Evolutionary conservation across 2,113 vertebrate species (phyloP).

Genomic region (Lathamus discolor): DNA sequence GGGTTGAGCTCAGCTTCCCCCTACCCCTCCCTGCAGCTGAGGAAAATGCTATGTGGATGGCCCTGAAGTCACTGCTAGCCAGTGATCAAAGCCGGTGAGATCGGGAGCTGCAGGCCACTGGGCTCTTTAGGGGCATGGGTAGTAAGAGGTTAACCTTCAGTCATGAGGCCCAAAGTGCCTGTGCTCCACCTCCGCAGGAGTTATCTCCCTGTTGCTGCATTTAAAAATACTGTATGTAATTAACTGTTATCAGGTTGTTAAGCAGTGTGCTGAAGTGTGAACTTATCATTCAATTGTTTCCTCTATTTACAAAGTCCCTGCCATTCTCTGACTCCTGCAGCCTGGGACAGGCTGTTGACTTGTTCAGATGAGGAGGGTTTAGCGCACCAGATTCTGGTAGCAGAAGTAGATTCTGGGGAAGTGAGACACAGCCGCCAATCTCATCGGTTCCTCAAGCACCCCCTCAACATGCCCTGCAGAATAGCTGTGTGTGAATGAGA

Average conservation of each 20-base stretch:
- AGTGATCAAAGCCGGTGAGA: background rate
- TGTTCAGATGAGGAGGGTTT: slow-evolving; percentile 52
- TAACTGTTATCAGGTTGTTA: slow-evolving; percentile 71
- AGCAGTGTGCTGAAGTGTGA: slow-evolving; percentile 75
- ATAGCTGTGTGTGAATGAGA: background rate
- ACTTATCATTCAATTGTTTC: slow-evolving; percentile 73
- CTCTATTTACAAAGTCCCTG: slow-evolving; percentile 72
- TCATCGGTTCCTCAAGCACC: background rate
- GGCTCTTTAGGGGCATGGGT: background rate
- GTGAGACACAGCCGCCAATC: background rate
- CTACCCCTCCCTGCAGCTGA: background rate
- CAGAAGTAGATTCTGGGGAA: slow-evolving; percentile 16
- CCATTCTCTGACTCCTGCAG: slow-evolving; percentile 38
- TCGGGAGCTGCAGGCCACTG: background rate
- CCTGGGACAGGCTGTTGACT: slow-evolving; percentile 62
- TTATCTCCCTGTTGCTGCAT: slow-evolving; percentile 40
- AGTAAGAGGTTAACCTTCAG: background rate
- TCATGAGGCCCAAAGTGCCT: background rate
- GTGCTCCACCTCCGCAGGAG: background rate
- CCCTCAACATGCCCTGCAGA: background rate
- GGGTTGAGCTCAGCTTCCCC: background rate
- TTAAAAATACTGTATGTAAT: slow-evolving; percentile 66
- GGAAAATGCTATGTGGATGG: fast-evolving
- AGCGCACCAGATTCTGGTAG: slow-evolving; percentile 23
- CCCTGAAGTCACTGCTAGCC: background rate